These are phyloP conservation scores for Hypena proboscidalis DNA, from an alignment of 2,888 invertebrate genomes.

Conservation along the genomic window DNA sequence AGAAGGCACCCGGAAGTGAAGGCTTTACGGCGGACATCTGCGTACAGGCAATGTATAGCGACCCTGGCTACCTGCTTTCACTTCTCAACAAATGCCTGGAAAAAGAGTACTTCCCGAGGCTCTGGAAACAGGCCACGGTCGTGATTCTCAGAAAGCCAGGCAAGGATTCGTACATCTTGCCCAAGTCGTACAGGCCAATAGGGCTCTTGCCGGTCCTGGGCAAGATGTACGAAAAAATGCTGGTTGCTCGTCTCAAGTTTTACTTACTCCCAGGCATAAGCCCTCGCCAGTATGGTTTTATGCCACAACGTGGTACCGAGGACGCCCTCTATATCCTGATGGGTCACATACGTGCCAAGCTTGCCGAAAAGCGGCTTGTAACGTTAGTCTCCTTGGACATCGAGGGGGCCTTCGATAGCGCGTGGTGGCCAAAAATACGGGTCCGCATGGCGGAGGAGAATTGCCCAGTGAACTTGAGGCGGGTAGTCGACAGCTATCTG, in stretches of 20 bases:
- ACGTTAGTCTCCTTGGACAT: too few species aligned
- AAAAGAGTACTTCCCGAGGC: neutral
- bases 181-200: constrained; percentile 2
- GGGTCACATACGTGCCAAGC: neutral
- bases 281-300: constrained; percentile 6
- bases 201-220: constrained; percentile 3
- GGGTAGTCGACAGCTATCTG: too few species aligned
- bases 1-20: too few species aligned
- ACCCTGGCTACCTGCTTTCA: too few species aligned
- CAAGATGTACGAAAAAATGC: too few species aligned
- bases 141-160: neutral
- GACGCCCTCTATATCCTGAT: constrained; percentile 11
- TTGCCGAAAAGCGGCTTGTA: too few species aligned
- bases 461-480: too few species aligned
- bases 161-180: neutral
- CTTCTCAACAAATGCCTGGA: neutral
- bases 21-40: too few species aligned
- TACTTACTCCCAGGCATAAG: constrained; percentile 1
- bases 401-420: too few species aligned
- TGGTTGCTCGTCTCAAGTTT: neutral
- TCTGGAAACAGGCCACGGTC: neutral
- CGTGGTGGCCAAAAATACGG: too few species aligned
- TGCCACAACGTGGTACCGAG: constrained; percentile 8
- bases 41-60: too few species aligned
- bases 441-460: too few species aligned